Conservation (phyloP, 2,113 vertebrate genomes). For the Notechis scutatus region DNA sequence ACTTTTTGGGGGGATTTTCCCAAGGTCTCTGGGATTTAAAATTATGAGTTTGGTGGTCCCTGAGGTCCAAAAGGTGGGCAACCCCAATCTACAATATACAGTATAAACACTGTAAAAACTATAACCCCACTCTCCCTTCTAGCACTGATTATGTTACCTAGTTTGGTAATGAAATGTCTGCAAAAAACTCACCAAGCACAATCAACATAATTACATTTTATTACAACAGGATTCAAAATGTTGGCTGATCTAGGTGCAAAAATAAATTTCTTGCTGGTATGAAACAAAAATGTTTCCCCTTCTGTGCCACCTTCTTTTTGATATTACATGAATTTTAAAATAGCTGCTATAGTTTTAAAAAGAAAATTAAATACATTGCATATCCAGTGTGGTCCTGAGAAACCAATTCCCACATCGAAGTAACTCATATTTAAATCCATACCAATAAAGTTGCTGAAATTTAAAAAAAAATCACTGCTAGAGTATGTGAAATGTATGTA, state of each 20-base stretch:
- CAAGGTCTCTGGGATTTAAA: no score
- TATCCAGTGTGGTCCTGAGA: not conserved
- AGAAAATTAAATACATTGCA: not conserved
- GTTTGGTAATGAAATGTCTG: not conserved
- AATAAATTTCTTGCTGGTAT: not conserved
- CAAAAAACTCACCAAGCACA: not conserved
- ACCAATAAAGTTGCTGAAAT: not conserved
- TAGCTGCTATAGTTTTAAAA: not conserved
- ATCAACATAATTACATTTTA: not conserved
- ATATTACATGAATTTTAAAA: not conserved
- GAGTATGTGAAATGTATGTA: not conserved
- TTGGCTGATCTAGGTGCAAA: not conserved
- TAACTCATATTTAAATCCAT: not conserved
- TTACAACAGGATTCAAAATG: not conserved
- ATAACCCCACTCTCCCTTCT: not conserved
- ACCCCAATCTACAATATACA: not conserved
- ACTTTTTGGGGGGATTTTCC: no score
- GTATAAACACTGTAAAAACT: not conserved
- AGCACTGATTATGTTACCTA: not conserved
- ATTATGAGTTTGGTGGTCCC: no score
- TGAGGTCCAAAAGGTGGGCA: no score
- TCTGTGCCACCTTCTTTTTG: not conserved
- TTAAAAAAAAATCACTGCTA: not conserved
- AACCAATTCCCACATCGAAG: not conserved
- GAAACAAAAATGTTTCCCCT: not conserved